Conservation (phyloP, 2,888 invertebrate species). For the Tipula lateralis region DNA sequence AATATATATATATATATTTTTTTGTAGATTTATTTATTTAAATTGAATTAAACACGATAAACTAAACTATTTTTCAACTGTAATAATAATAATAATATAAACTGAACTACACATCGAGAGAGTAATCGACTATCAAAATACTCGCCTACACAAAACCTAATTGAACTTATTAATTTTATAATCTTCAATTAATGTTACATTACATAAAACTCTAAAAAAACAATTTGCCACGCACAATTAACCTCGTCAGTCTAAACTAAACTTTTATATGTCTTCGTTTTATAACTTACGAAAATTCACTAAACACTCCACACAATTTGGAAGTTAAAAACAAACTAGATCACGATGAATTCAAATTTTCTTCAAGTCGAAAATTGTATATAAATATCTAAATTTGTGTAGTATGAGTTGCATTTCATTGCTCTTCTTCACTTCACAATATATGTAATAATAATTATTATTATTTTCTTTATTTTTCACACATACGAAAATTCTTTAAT, state of each 20-base stretch:
- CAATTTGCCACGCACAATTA: background rate
- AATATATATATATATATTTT: background rate
- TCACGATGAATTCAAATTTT: background rate
- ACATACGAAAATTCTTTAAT: background rate
- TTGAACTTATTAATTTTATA: slow-evolving; percentile 19
- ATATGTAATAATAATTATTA: no score
- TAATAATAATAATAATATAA: background rate
- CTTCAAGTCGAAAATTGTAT: background rate
- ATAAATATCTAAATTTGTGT: background rate
- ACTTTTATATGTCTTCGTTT: background rate
- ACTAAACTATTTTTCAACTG: slow-evolving; percentile 1
- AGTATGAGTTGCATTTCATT: background rate
- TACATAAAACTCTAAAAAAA: background rate
- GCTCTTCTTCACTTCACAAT: background rate
- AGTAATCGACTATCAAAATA: background rate
- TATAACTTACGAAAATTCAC: background rate
- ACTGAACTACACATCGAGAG: background rate
- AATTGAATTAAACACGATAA: background rate
- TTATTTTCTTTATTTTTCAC: slow-evolving; percentile 11
- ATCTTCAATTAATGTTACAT: background rate
- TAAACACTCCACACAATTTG: background rate
- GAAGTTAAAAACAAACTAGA: slow-evolving; percentile 6
- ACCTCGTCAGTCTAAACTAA: background rate
- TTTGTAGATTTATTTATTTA: background rate
- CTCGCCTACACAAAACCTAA: background rate